phyloP scores from a whole-genome alignment of 2,888 invertebrate genomes.

The Ennomos erosarius region DNA sequence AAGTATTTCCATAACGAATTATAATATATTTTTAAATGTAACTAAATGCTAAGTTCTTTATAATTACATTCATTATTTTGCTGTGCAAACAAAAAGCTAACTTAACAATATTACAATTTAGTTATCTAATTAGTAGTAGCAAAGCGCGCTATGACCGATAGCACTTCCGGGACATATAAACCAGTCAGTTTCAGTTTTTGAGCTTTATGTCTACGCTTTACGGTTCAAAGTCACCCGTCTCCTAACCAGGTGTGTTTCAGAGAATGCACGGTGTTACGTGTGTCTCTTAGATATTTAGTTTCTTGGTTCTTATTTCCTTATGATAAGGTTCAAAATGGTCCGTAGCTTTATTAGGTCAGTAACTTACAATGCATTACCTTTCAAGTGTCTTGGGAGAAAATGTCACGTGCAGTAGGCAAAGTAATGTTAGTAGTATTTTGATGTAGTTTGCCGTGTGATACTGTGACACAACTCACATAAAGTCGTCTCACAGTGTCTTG shows the following conservation, averaged over 20 bases:
- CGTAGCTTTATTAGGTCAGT: conserved; percentile 8
- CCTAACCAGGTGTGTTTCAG: neutral
- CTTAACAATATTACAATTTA: too few species aligned
- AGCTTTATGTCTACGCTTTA: conserved; percentile 17
- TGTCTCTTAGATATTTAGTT: conserved; percentile 16
- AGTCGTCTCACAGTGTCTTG: too few species aligned
- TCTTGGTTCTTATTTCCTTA: conserved; percentile 12
- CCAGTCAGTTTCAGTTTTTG: conserved; percentile 11
- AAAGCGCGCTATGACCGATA: conserved; percentile 23
- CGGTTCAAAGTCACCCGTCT: conserved; percentile 20
- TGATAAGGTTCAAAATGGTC: conserved; percentile 30
- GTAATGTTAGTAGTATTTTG: conserved; percentile 30
- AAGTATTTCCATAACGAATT: too few species aligned
- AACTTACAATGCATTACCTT: conserved; percentile 20
- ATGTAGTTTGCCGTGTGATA: conserved; percentile 21
- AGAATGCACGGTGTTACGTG: conserved; percentile 25
- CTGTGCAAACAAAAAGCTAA: conserved; percentile 1
- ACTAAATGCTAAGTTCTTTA: too few species aligned
- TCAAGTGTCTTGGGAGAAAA: conserved; percentile 26
- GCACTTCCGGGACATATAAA: conserved; percentile 25
- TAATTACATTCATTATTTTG: too few species aligned
- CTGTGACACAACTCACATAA: conserved; percentile 9
- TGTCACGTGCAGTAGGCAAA: conserved; percentile 32
- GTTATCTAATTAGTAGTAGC: conserved; percentile 19
- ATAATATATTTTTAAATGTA: too few species aligned